These are phyloP conservation scores for Iphiclides podalirius DNA, from an alignment of 2,888 invertebrate genomes.

Conservation along the genomic window DNA sequence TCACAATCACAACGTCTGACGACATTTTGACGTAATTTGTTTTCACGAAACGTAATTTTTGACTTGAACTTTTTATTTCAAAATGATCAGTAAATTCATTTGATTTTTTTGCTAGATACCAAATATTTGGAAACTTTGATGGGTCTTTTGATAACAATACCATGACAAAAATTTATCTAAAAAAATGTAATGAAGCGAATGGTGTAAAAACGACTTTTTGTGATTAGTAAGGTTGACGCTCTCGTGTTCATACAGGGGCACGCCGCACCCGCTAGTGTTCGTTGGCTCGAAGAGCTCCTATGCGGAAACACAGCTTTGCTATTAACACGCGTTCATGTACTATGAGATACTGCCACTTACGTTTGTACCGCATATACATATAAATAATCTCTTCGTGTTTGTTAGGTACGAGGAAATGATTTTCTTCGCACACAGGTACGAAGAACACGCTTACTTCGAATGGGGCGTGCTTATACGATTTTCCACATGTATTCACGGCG, in stretches of 20 bases:
- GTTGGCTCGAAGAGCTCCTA: constrained; percentile 69
- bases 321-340: constrained; percentile 75
- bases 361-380: constrained; percentile 44
- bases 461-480: constrained; percentile 47
- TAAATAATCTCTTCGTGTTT: constrained; percentile 32
- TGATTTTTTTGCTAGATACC: too few species aligned
- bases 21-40: constrained; percentile 44
- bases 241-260: constrained; percentile 70
- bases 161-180: neutral
- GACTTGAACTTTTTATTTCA: neutral
- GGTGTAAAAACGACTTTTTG: constrained; percentile 68
- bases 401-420: constrained; percentile 49
- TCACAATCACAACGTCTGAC: constrained; percentile 54
- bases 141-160: too few species aligned
- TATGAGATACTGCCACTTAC: constrained; percentile 75
- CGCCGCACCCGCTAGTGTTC: constrained; percentile 63
- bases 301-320: constrained; percentile 76
- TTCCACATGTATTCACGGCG: constrained; percentile 47
- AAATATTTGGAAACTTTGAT: too few species aligned
- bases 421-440: constrained; percentile 55
- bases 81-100: too few species aligned
- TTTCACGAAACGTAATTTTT: constrained; percentile 27
- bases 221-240: constrained; percentile 78
- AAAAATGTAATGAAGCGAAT: constrained; percentile 23
- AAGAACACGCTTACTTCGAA: constrained; percentile 36